phyloP scores from a whole-genome alignment of 2,113 vertebrate genomes.

The Lepidothrix coronata region DNA sequence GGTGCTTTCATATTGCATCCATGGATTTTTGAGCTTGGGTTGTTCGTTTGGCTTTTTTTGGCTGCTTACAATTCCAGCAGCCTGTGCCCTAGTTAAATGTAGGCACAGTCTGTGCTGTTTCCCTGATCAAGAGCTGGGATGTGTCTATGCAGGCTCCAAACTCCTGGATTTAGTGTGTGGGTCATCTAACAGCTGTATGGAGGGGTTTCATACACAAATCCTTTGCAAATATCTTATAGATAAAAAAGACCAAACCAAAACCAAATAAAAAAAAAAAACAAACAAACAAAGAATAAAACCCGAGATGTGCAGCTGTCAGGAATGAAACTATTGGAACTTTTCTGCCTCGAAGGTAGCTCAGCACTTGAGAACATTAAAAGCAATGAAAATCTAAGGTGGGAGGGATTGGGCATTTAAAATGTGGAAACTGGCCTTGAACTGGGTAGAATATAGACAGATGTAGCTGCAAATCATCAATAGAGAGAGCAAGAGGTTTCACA shows the following conservation, averaged over 20 bases:
- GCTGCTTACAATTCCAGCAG: neutral
- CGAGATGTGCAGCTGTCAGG: rapidly evolving
- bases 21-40: neutral
- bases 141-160: neutral
- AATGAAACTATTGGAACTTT: neutral
- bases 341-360: neutral
- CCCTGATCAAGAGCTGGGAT: neutral
- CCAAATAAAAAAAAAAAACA: neutral
- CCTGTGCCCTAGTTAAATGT: neutral
- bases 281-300: neutral
- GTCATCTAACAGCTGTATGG: neutral
- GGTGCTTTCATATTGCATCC: neutral
- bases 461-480: neutral
- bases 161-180: neutral
- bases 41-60: rapidly evolving
- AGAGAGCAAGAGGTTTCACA: neutral
- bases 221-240: neutral
- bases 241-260: neutral
- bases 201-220: neutral
- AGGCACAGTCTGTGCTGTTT: neutral
- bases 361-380: neutral
- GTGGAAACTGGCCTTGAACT: neutral
- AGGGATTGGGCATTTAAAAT: neutral
- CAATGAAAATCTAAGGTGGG: neutral
- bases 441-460: neutral